Conservation (phyloP, 2,113 vertebrate genomes). For the Ammodytes dubius region DNA sequence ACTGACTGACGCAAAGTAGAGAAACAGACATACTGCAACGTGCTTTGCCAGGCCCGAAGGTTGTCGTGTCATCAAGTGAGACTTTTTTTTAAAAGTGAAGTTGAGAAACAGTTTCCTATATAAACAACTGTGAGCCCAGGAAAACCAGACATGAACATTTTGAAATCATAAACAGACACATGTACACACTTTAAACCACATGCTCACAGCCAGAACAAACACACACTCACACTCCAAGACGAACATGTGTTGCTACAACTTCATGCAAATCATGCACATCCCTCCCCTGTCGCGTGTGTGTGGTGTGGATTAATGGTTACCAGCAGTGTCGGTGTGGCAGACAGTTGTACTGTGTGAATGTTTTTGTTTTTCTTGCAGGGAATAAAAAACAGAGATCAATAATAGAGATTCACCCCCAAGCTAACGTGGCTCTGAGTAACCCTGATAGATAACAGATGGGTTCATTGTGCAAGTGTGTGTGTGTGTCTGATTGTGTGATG, state of each 20-base stretch:
- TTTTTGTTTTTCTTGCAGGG: conserved; percentile 57
- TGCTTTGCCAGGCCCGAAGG: not conserved
- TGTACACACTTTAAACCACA: conserved; percentile 17
- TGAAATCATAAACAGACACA: conserved; percentile 40
- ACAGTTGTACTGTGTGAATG: conserved; percentile 53
- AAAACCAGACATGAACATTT: conserved; percentile 30
- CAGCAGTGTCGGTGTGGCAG: conserved; percentile 49
- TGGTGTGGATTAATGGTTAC: conserved; percentile 38
- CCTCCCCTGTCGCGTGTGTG: not conserved
- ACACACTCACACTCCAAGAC: not conserved
- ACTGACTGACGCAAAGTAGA: not conserved
- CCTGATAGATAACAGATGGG: conserved; percentile 78
- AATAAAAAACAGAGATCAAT: conserved; percentile 74
- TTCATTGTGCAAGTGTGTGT: conserved; percentile 47
- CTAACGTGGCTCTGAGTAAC: conserved; percentile 50
- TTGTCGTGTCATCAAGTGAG: not conserved
- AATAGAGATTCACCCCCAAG: conserved; percentile 57
- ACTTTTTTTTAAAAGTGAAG: not conserved
- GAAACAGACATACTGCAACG: not conserved
- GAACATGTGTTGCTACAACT: not conserved
- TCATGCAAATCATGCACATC: conserved; percentile 5
- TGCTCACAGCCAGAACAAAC: not conserved
- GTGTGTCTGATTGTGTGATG: not conserved
- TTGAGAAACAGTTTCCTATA: conserved; percentile 29
- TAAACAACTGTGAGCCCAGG: not conserved